phyloP scores from a whole-genome alignment of 1,140 invertebrate genomes.

The Pinna nobilis region DNA sequence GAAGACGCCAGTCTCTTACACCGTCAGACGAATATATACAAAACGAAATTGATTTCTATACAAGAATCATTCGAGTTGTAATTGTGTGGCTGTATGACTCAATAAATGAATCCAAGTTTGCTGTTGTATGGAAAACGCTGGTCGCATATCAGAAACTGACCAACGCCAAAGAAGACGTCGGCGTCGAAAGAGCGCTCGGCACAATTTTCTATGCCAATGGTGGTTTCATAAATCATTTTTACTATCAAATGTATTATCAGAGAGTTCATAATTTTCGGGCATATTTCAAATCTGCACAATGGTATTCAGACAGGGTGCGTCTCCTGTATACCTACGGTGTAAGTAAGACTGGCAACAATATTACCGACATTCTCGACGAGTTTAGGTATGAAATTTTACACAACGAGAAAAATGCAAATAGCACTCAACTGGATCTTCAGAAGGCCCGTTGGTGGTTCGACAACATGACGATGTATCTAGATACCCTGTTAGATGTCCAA shows the following conservation, averaged over 20 bases:
- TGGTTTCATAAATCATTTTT: slow-evolving; percentile 53
- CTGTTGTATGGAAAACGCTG: slow-evolving; percentile 59
- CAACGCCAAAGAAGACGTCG: slow-evolving; percentile 57
- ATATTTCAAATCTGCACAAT: slow-evolving; percentile 42
- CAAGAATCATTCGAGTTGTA: slow-evolving; percentile 41
- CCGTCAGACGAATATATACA: slow-evolving; percentile 27
- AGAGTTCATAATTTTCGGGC: slow-evolving; percentile 45
- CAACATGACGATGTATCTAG: slow-evolving; percentile 66
- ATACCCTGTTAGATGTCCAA: slow-evolving; percentile 64
- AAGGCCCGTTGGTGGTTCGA: slow-evolving; percentile 58
- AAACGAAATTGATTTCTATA: slow-evolving; percentile 44
- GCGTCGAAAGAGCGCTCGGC: slow-evolving; percentile 61
- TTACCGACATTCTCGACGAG: slow-evolving; percentile 34
- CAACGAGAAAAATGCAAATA: slow-evolving; percentile 38
- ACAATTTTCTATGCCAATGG: slow-evolving; percentile 56
- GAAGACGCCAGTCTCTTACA: slow-evolving; percentile 28
- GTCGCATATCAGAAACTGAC: slow-evolving; percentile 65
- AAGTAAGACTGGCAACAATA: slow-evolving; percentile 24
- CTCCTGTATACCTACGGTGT: slow-evolving; percentile 30
- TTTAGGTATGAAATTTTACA: slow-evolving; percentile 47
- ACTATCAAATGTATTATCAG: slow-evolving; percentile 60
- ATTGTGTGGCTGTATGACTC: slow-evolving; percentile 58
- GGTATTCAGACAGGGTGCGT: slow-evolving; percentile 46
- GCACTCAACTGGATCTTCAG: background rate
- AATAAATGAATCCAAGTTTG: slow-evolving; percentile 54